Base-by-base conservation (phyloP, 92 coral and sea anemone genomes). In the Pocillopora meandrina region DNA sequence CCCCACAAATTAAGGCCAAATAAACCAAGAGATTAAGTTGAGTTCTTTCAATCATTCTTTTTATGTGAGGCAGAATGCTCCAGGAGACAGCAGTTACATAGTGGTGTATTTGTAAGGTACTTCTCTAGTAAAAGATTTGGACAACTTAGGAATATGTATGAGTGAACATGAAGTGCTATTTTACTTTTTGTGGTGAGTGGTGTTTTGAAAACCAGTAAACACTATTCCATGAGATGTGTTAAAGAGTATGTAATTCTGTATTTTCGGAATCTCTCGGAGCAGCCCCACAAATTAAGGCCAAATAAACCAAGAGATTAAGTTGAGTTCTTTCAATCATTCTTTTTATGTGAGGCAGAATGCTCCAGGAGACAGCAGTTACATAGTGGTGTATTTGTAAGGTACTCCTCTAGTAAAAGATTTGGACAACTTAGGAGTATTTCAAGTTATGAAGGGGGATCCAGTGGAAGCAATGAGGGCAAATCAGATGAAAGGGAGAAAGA, bases 381-480 rank as follows among this genome's bases (percentile, higher is more conserved):
- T 12, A 36, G n/a, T 36, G 56, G 23, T 78, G 6, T 34, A 14
- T 33, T 23, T 18, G 65, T 16, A 21, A 49, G 70, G 56, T 63
- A 20, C 23, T 14, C 21, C 1, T 63, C 12, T 36, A 57, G 47
- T 71, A n/a, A 59, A 71, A 47, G 77, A 60, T 35, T 10, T 81
- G 71, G 42, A 60, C 63, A 36, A 35, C 26, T 59, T 0, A 81
- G 85, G 70, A 20, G 70, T 17, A 15, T 57, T 59, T 81, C 85
- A 70, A 81, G 77, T 59, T 18, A 81, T 35, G 7, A 60, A 60
- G 18, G 12, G 33, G 74, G 74, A 70, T 36, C 74, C 74, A 36
- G 16, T 36, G 85, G 70, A 35, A 20, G 26, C 23, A 71, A 71
- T 35, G 85, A 58, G 3, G 65, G n/a, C 31, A 55, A 12, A 55